A percentile compares a stretch with the other conserved stretches of the same genome.
These are phyloP conservation scores for Taxidea taxus DNA, from an alignment of 2,113 vertebrate genomes.

Conservation along the genomic window DNA sequence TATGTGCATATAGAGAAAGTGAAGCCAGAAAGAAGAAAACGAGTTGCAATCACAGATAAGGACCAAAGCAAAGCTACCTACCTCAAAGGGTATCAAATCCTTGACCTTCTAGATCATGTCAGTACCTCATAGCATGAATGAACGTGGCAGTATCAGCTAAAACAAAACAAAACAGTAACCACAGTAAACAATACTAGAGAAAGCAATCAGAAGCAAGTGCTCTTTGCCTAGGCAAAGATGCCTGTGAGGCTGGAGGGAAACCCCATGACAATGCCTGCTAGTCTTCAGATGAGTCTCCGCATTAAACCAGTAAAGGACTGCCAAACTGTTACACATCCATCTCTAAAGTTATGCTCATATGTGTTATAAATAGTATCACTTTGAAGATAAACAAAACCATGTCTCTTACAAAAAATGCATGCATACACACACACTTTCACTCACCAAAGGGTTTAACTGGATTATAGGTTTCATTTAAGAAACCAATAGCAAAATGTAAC, in stretches of 20 bases:
- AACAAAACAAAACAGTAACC: not conserved
- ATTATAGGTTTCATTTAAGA: not conserved
- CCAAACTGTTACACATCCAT: not conserved
- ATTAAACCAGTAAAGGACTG: not conserved
- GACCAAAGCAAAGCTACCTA: not conserved
- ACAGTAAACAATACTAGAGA: not conserved
- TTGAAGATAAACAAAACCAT: not conserved
- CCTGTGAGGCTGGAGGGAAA: not conserved
- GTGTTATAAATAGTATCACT: not conserved
- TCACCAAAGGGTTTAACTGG: not conserved
- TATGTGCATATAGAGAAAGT: not conserved
- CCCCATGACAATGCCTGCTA: not conserved
- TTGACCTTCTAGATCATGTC: not conserved
- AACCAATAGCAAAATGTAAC: not conserved
- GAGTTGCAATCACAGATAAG: not conserved
- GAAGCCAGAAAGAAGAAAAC: not conserved
- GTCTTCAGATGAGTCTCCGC: not conserved
- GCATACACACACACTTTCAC: not conserved
- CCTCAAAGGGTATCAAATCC: not conserved
- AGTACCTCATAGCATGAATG: not conserved
- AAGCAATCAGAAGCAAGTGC: not conserved
- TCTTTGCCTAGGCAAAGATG: not conserved
- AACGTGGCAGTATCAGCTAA: not conserved
- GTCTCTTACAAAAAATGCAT: not conserved
- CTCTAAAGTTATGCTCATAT: not conserved